phyloP scores from a whole-genome alignment of 2,797 vertebrate species.

The Corythornis leucogaster region DNA sequence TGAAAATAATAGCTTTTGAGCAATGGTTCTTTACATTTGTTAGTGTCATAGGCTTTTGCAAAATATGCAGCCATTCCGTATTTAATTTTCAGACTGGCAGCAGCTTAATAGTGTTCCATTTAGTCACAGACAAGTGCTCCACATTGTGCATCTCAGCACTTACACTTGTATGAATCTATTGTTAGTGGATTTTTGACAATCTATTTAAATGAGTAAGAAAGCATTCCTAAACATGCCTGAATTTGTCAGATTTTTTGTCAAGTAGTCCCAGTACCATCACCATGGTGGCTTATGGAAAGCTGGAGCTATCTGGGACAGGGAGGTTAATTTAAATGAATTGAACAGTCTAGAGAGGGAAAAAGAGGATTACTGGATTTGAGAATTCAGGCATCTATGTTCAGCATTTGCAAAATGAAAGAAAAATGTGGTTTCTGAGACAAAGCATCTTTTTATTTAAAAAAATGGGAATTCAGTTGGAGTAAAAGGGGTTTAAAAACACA shows the following conservation, averaged over 20 bases:
- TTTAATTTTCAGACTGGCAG: conserved; percentile 32
- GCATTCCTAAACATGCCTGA: background rate
- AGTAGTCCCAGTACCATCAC: background rate
- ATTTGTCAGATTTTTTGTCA: background rate
- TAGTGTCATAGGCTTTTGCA: background rate
- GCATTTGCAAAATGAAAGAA: background rate
- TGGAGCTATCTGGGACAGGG: background rate
- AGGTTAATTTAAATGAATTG: background rate
- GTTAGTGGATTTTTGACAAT: background rate
- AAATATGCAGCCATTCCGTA: background rate
- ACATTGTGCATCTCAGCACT: background rate
- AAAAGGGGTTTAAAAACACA: background rate
- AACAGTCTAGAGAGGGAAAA: background rate
- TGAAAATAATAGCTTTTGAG: conserved; percentile 38
- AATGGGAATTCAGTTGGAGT: background rate
- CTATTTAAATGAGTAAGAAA: conserved; percentile 5
- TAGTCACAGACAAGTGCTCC: background rate
- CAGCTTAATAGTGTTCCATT: conserved; percentile 5
- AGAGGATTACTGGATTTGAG: background rate
- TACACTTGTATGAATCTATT: background rate
- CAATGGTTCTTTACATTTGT: background rate
- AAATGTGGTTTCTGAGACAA: background rate
- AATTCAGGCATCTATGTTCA: background rate
- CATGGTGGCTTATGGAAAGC: background rate
- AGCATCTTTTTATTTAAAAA: background rate